phyloP scores from a whole-genome alignment of 2,113 vertebrate species.

The Psophia crepitans region DNA sequence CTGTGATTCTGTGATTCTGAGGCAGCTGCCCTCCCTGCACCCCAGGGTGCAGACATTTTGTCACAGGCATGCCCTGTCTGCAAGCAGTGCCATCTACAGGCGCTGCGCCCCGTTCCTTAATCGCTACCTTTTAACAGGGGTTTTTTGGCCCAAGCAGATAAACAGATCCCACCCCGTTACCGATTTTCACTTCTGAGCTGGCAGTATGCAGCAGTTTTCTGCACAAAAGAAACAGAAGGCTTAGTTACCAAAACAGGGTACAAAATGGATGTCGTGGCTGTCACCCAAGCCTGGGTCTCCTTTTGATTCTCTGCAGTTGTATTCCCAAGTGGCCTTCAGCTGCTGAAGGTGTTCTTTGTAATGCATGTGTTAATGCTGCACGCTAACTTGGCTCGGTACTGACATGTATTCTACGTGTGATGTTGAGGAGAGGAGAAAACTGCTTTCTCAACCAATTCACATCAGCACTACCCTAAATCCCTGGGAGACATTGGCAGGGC shows the following conservation, averaged over 20 bases:
- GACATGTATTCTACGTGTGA: background rate
- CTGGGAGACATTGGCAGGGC: background rate
- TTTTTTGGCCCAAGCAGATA: background rate
- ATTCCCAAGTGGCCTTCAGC: background rate
- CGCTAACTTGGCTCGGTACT: background rate
- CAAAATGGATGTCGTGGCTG: background rate
- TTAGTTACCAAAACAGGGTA: background rate
- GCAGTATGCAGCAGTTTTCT: background rate
- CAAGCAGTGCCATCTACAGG: too few species aligned
- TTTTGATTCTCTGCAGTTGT: background rate
- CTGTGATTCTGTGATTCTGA: too few species aligned
- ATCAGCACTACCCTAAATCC: background rate
- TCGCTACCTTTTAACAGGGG: background rate
- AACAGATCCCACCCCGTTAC: background rate
- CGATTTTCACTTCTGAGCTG: background rate
- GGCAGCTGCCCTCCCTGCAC: too few species aligned
- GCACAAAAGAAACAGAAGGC: background rate
- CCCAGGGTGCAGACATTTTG: fast-evolving
- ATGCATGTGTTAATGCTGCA: background rate
- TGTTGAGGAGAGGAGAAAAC: background rate
- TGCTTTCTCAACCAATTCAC: background rate
- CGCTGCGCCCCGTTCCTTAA: too few species aligned
- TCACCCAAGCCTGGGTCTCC: background rate
- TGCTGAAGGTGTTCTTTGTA: background rate
- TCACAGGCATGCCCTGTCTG: fast-evolving